These are phyloP conservation scores for Gymnocheta viridis DNA, from an alignment of 2,888 invertebrate species.

Conservation along the genomic window DNA sequence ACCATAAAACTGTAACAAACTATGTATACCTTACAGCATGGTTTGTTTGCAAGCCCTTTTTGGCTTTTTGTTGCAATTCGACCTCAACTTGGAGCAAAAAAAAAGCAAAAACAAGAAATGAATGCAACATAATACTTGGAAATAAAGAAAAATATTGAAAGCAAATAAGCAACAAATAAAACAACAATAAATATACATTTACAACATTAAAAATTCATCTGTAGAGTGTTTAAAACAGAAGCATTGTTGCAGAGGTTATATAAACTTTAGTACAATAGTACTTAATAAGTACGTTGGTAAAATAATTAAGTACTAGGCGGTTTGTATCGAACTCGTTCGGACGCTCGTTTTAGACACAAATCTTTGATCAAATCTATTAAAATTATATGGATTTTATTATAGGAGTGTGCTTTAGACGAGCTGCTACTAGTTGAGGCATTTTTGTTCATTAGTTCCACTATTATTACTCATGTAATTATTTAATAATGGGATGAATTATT, in stretches of 20 bases:
- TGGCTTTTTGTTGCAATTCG: constrained; percentile 21
- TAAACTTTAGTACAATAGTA: not conserved
- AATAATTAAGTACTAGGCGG: not conserved
- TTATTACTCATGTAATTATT: too few species aligned
- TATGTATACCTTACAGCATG: constrained; percentile 18
- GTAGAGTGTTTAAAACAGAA: not conserved
- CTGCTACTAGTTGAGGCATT: too few species aligned
- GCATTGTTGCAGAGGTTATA: not conserved
- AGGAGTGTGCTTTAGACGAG: too few species aligned
- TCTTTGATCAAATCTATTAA: too few species aligned
- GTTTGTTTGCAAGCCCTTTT: constrained; percentile 20
- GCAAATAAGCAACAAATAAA: constrained; percentile 15
- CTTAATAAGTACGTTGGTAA: not conserved
- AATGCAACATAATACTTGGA: not conserved
- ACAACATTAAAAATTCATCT: constrained; percentile 7
- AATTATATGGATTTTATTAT: too few species aligned
- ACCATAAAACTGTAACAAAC: not conserved
- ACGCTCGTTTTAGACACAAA: too few species aligned
- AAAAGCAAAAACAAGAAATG: too few species aligned
- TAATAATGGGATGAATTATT: too few species aligned
- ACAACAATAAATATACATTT: constrained; percentile 16
- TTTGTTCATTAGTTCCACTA: too few species aligned
- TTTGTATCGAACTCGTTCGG: too few species aligned
- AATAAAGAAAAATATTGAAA: not conserved
- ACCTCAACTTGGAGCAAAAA: constrained; percentile 19